Percentiles rank a stretch among this genome's conserved stretches.
phyloP scores from a whole-genome alignment of 2,113 vertebrate species.

The Equus quagga region DNA sequence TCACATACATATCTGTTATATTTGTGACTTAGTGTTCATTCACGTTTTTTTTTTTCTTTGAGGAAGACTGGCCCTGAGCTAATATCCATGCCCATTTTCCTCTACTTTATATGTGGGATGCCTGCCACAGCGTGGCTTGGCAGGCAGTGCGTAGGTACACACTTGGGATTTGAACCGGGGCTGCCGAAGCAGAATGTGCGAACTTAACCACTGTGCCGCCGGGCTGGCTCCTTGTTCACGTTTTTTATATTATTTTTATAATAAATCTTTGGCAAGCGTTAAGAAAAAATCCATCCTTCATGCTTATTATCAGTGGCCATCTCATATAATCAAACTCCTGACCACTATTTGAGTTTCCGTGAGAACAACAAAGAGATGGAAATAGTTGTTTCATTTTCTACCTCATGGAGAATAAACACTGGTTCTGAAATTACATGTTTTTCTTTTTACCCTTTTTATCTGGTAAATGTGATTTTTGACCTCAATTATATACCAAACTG shows the following conservation, averaged over 20 bases:
- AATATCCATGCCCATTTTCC: too few relatives aligned
- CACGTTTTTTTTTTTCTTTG: not conserved
- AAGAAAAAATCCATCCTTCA: not conserved
- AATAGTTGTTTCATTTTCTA: not conserved
- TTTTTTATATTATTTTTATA: not conserved
- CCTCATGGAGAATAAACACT: not conserved
- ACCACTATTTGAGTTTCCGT: not conserved
- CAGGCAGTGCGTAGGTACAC: too few relatives aligned
- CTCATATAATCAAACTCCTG: not conserved
- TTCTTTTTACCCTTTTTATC: not conserved
- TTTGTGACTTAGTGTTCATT: not conserved
- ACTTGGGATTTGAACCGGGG: too few relatives aligned
- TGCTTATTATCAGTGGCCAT: not conserved
- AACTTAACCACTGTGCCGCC: too few relatives aligned
- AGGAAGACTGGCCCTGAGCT: too few relatives aligned
- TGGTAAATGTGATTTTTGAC: not conserved
- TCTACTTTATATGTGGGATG: too few relatives aligned
- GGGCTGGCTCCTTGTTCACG: not conserved
- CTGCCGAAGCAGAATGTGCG: too few relatives aligned
- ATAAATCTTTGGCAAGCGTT: not conserved
- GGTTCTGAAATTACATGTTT: not conserved
- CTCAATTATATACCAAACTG: not conserved
- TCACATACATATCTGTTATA: not conserved
- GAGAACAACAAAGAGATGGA: not conserved
- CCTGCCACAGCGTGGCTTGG: too few relatives aligned